Evolutionary conservation across 2,113 vertebrate genomes (phyloP), one percentile per base, ranked within the genome.

Genomic region (Phrynocephalus versicolor): DNA sequence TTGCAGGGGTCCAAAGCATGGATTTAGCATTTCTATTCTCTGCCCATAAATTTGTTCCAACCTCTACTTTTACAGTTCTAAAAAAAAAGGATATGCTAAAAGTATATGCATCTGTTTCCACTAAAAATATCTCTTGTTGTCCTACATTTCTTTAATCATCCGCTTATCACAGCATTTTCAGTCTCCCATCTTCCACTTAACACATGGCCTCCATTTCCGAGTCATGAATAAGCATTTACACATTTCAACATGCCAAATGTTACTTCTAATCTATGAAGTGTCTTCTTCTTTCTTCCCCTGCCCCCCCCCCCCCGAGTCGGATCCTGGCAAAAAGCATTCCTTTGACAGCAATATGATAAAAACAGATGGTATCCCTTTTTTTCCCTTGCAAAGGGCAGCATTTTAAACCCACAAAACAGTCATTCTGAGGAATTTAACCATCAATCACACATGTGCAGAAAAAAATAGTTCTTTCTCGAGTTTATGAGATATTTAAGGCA

Each of bases 321-420:
- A 5, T 51, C 45, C 45, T 51, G 6, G 14, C 55, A 84, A 35
- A 74, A 91, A 88, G 39, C 82, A 82, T 71, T 71, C 6, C 55
- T 89, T 74, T 90, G 92, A 92, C 88, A 94, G 90, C 87, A 81
- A 79, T 33, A 58, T 74, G 73, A 60, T 82, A 67, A 58, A 86
- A 91, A 93, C 86, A 88, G 88, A 89, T 88, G 78, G 87, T 57
- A 10, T 58, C 84, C 5, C 8, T 10, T 57, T 55, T 18, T 57
- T 33, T 79, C 27, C 64, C 30, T 60, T 41, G 89, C 70, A 81
- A 65, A 86, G 72, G 88, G 81, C 80, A 90, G 77, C 71, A 60
- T 55, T 65, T 86, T 69, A 41, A 79, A 41, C 27, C 14, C 15
- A 19, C 62, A 51, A 30, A 67, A 45, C 7, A 12, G 15, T 27